Percentiles rank a stretch among this genome's conserved stretches.
Evolutionary conservation across 1,140 invertebrate species (phyloP).

Genomic region (Drosophila aff.): DNA sequence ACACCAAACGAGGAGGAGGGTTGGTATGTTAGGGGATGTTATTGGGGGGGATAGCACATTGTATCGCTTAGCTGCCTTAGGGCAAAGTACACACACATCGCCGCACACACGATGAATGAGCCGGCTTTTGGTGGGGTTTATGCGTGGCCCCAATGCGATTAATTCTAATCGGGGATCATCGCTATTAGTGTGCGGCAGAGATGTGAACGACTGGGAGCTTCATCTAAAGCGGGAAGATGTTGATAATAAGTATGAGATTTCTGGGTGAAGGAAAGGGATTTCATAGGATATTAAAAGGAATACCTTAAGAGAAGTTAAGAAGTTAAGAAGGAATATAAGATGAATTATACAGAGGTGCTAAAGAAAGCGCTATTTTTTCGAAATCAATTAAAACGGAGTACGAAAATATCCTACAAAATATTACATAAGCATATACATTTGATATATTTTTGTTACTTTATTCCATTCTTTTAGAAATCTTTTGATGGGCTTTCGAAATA

Average conservation of each 20-base stretch:
- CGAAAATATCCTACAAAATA: no score
- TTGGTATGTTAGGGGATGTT: not conserved
- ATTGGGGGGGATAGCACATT: constrained; percentile 18
- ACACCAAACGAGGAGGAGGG: constrained; percentile 50
- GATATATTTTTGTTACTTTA: no score
- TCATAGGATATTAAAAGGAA: no score
- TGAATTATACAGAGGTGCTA: no score
- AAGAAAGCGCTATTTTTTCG: no score
- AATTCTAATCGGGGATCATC: constrained; percentile 34
- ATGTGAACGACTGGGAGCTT: not conserved
- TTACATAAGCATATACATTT: no score
- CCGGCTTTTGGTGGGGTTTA: constrained; percentile 26
- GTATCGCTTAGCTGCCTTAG: constrained; percentile 54
- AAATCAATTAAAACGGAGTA: no score
- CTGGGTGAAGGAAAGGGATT: not conserved
- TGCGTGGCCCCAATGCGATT: constrained; percentile 23
- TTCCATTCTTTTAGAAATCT: no score
- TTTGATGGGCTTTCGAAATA: no score
- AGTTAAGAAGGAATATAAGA: no score
- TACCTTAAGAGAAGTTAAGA: not conserved
- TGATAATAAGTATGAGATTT: not conserved
- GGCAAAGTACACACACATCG: constrained; percentile 14
- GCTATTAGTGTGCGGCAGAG: not conserved
- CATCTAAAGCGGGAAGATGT: constrained; percentile 1
- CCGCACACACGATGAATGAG: constrained; percentile 7